These are phyloP conservation scores for Parauchenoglanis punctatus DNA, from an alignment of 2,797 vertebrate genomes.

Conservation along the genomic window DNA sequence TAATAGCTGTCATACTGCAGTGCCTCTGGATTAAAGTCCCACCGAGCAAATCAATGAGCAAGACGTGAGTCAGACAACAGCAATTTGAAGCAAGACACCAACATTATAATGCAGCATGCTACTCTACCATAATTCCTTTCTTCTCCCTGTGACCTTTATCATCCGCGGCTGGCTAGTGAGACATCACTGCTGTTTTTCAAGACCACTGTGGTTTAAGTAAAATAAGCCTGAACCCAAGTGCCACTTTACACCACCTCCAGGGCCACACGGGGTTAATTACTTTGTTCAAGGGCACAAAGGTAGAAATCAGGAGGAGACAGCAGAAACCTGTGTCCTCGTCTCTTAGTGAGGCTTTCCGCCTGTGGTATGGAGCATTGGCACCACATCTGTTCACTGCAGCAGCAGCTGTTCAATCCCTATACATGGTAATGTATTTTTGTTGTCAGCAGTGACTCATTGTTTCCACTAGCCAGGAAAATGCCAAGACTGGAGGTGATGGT, in stretches of 20 bases:
- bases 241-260: not conserved
- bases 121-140: not conserved
- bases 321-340: not conserved
- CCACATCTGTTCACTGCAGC: constrained; percentile 38
- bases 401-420: constrained; percentile 15
- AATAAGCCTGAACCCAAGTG: constrained; percentile 17
- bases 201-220: constrained; percentile 8
- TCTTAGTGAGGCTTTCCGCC: not conserved
- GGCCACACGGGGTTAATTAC: constrained; percentile 33
- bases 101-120: not conserved
- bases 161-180: not conserved
- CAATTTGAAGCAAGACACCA: not conserved
- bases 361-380: constrained; percentile 10
- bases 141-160: constrained; percentile 9
- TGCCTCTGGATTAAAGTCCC: not conserved
- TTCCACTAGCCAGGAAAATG: constrained; percentile 9
- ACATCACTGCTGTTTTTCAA: constrained; percentile 22
- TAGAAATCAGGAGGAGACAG: constrained; percentile 19
- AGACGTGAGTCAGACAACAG: not conserved
- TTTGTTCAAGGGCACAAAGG: constrained; percentile 39
- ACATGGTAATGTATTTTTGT: constrained; percentile 6
- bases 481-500: not conserved
- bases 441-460: constrained; percentile 25
- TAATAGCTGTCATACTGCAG: not conserved
- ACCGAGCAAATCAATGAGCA: not conserved